Evolutionary conservation across 2,888 invertebrate genomes (phyloP).

Genomic region (Leucophenga montana): DNA sequence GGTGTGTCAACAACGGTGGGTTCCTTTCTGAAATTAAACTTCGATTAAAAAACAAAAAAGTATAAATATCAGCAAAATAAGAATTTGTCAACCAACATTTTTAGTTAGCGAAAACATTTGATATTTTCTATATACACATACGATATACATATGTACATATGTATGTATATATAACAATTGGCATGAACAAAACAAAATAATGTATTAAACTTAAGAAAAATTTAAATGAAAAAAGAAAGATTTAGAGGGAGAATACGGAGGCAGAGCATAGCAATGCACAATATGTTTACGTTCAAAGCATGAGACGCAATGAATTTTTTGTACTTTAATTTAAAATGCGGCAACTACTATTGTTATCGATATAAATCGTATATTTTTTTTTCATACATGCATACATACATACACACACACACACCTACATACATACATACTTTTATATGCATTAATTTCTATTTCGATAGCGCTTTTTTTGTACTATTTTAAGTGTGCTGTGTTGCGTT

Average conservation of each 20-base stretch:
- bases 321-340: constrained; percentile 7
- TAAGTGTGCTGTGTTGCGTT: constrained; percentile 54
- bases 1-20: constrained; percentile 48
- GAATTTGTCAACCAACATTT: constrained; percentile 43
- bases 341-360: neutral
- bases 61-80: constrained; percentile 7
- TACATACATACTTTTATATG: constrained; percentile 20
- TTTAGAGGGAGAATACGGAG: no score
- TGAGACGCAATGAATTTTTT: neutral
- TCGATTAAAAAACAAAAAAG: constrained; percentile 55
- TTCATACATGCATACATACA: constrained; percentile 18
- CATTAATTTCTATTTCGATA: constrained; percentile 28
- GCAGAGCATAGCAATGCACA: neutral
- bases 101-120: constrained; percentile 47
- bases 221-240: no score
- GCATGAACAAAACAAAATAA: constrained; percentile 24
- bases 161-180: constrained; percentile 36
- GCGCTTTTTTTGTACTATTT: neutral
- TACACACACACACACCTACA: constrained; percentile 25
- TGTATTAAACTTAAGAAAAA: neutral
- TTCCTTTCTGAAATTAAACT: constrained; percentile 61
- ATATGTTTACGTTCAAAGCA: neutral
- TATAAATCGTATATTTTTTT: neutral
- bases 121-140: constrained; percentile 20
- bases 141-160: constrained; percentile 40